Evolutionary conservation across 2,113 vertebrate species (phyloP), one percentile per base, ranked within the genome.

Genomic region (Gymnorhina tibicen): DNA sequence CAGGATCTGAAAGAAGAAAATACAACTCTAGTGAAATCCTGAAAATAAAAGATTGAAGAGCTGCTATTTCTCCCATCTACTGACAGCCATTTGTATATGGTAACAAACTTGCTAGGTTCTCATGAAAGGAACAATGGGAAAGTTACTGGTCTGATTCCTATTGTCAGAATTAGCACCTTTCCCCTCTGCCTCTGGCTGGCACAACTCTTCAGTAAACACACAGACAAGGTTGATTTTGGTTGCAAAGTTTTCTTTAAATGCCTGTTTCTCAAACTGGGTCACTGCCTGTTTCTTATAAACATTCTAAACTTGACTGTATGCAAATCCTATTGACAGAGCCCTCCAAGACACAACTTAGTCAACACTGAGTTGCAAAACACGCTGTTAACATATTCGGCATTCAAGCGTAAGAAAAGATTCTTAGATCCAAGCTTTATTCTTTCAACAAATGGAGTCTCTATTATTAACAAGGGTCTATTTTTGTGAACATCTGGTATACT

Each of bases 1-100:
- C 99, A 99, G 73, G 99, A 99, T 85, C 99, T 99, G 94, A 68
- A 97, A 63, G 70, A 73, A 75, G 46, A 83, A 70, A 91, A 87
- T 6, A 64, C 10, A 30, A 42, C 11, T 75, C 52, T 7, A 72
- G 55, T 59, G 33, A 80, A 87, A 77, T 72, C 20, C 30, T 76
- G 56, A 63, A 85, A 55, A 64, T 7, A 35, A 52, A 77, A 78
- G 15, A 39, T 22, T 70, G 13, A 80, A 66, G 20, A 88, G 18
- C 30, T 75, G 21, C 24, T 28, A 9, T 50, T 89, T 73, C 55
- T 83, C 30, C 16, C 17, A 47, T 9, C 24, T 70, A 47, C 53
- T 53, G 50, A 41, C 59, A 76, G 39, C 19, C 27, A 80, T 66
- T 75, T 69, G n/a, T 49, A 67, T 7, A 53, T 1, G 14, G 33